phyloP scores from a whole-genome alignment of 2,113 vertebrate species.

The Tragelaphus strepsiceros region DNA sequence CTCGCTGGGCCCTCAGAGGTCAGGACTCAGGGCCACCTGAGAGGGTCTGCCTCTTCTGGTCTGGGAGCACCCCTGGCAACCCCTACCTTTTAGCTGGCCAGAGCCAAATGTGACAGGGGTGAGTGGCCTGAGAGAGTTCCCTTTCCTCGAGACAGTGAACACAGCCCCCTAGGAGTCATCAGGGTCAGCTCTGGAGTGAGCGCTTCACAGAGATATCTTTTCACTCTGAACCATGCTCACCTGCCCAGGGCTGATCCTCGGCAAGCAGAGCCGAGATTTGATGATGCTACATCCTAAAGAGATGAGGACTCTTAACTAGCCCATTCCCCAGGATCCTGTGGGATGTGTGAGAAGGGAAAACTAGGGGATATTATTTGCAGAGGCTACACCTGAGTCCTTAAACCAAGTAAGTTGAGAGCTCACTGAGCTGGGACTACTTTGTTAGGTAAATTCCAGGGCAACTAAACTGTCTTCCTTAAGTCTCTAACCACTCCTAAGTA shows the following conservation, averaged over 20 bases:
- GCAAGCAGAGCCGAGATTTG: neutral
- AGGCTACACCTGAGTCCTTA: neutral
- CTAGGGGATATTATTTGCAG: neutral
- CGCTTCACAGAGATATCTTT: neutral
- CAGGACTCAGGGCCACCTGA: neutral
- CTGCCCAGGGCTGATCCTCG: neutral
- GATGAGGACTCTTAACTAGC: neutral
- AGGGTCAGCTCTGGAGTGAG: neutral
- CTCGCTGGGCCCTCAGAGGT: neutral
- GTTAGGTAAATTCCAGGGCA: neutral
- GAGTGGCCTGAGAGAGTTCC: neutral
- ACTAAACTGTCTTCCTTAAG: neutral
- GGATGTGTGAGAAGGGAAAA: neutral
- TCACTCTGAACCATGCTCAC: fast-evolving
- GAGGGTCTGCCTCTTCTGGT: neutral
- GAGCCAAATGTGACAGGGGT: neutral
- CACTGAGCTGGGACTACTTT: neutral
- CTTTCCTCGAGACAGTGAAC: neutral
- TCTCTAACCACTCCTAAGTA: neutral
- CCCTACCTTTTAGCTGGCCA: neutral
- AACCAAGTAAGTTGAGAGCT: neutral
- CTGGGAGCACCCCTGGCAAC: neutral
- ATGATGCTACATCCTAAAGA: neutral
- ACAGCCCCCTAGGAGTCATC: fast-evolving
- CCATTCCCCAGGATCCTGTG: fast-evolving